Evolutionary conservation across 2,797 vertebrate genomes (phyloP).

Genomic region (Hemibagrus guttatus): DNA sequence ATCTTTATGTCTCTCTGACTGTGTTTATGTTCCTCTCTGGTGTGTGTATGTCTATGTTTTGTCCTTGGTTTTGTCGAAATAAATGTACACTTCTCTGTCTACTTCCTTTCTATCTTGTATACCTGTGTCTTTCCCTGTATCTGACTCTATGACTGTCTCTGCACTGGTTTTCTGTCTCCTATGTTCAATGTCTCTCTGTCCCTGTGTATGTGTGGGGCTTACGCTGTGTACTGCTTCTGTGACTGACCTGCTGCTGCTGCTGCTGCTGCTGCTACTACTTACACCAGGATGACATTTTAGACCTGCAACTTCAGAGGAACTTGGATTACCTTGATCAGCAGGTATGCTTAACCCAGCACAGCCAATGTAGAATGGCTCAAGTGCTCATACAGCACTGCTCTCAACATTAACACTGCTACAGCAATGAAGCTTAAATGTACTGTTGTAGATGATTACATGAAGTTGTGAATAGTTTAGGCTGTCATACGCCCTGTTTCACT

Average conservation of each 20-base stretch:
- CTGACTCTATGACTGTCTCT: neutral
- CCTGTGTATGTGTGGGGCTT: conserved; percentile 22
- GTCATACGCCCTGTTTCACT: conserved; percentile 28
- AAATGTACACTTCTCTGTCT: neutral
- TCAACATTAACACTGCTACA: neutral
- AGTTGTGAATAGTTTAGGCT: neutral
- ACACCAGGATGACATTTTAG: conserved; percentile 96
- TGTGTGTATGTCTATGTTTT: neutral
- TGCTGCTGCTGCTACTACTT: conserved; percentile 70
- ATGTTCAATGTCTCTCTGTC: neutral
- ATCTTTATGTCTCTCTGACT: conserved; percentile 21
- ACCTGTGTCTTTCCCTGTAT: neutral
- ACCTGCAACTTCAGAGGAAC: conserved; percentile 97
- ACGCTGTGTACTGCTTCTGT: conserved; percentile 56
- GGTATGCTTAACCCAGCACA: conserved; percentile 78
- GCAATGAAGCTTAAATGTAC: neutral
- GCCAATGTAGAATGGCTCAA: neutral
- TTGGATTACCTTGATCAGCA: conserved; percentile 98
- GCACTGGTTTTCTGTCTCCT: neutral
- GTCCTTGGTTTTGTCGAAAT: neutral
- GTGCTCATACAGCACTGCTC: conserved; percentile 8
- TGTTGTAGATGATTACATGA: neutral
- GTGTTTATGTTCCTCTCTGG: conserved; percentile 11
- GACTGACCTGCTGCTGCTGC: conserved; percentile 58
- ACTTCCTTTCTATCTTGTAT: neutral